Evolutionary conservation across 2,797 vertebrate genomes (phyloP).

Genomic region (Sebastes miniatus): DNA sequence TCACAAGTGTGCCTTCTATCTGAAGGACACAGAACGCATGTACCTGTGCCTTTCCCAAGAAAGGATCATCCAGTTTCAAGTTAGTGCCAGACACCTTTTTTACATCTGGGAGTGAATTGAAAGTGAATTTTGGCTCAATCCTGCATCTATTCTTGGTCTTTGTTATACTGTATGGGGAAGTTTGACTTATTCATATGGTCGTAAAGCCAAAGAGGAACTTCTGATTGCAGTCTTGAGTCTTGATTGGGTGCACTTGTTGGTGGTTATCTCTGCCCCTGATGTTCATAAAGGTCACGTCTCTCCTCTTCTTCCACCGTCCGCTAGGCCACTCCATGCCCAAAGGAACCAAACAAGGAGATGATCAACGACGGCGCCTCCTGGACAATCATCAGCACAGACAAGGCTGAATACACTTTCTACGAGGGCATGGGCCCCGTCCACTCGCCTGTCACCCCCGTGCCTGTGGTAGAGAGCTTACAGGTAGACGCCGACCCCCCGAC

Average conservation of each 20-base stretch:
- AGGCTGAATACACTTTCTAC: constrained; percentile 99
- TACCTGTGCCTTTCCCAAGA: constrained; percentile 99
- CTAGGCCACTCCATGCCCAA: constrained; percentile 99
- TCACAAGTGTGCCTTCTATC: constrained; percentile 99
- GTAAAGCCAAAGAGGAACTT: neutral
- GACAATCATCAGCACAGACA: constrained; percentile 99
- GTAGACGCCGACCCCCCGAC: constrained; percentile 59
- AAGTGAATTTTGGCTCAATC: too few species aligned
- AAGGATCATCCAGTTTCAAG: constrained; percentile 99
- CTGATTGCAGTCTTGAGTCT: neutral
- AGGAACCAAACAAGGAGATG: constrained; percentile 99
- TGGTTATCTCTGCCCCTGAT: neutral
- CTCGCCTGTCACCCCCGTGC: constrained; percentile 96
- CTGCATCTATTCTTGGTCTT: too few species aligned
- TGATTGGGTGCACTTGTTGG: neutral
- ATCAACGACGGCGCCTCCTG: constrained; percentile 99
- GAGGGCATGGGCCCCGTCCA: constrained; percentile 99
- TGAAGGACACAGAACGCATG: constrained; percentile 99
- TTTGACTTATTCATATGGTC: neutral
- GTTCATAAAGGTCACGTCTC: neutral
- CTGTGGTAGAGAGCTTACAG: constrained; percentile 99
- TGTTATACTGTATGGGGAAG: too few species aligned
- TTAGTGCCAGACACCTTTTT: constrained; percentile 63
- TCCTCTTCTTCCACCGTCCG: rapidly evolving
- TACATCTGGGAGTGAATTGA: too few species aligned